A percentile compares a stretch with the other conserved stretches of the same genome.
These are phyloP conservation scores for Trinectes maculatus DNA, from an alignment of 2,113 vertebrate genomes.

Conservation along the genomic window DNA sequence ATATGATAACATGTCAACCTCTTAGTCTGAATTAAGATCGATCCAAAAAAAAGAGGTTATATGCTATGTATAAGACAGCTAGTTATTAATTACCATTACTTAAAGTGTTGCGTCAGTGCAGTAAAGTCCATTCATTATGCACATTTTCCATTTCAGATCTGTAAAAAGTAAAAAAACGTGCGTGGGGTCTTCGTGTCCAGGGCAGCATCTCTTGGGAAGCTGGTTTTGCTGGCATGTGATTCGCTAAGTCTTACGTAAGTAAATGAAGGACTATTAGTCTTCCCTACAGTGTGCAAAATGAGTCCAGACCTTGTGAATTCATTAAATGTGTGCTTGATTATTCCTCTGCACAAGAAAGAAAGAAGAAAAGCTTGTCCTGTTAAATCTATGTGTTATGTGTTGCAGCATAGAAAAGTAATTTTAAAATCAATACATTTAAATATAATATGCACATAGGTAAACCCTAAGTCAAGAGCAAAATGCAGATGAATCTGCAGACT, in stretches of 20 bases:
- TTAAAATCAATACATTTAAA: too few species aligned
- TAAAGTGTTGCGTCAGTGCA: neutral
- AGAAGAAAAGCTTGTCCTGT: neutral
- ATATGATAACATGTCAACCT: too few species aligned
- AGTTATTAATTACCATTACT: neutral
- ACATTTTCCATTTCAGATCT: neutral
- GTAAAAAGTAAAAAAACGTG: conserved; percentile 3
- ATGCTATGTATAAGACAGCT: neutral
- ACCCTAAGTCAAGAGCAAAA: too few species aligned
- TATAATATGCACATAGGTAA: too few species aligned
- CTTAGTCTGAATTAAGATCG: too few species aligned
- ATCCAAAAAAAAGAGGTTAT: neutral
- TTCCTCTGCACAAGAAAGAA: neutral
- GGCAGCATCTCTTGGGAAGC: conserved; percentile 2
- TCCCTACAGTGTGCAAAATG: conserved; percentile 7
- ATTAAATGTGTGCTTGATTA: conserved; percentile 22
- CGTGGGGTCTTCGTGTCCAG: conserved; percentile 7
- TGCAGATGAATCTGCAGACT: neutral
- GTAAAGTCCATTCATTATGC: neutral
- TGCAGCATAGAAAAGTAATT: neutral
- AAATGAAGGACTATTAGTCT: conserved; percentile 9
- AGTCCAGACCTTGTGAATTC: conserved; percentile 18
- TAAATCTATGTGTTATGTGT: conserved; percentile 11
- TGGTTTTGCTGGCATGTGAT: neutral
- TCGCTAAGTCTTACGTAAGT: conserved; percentile 3